Evolutionary conservation across 2,888 invertebrate species (phyloP), one percentile per base, ranked within the genome.

Genomic region (Yponomeuta sedellus): DNA sequence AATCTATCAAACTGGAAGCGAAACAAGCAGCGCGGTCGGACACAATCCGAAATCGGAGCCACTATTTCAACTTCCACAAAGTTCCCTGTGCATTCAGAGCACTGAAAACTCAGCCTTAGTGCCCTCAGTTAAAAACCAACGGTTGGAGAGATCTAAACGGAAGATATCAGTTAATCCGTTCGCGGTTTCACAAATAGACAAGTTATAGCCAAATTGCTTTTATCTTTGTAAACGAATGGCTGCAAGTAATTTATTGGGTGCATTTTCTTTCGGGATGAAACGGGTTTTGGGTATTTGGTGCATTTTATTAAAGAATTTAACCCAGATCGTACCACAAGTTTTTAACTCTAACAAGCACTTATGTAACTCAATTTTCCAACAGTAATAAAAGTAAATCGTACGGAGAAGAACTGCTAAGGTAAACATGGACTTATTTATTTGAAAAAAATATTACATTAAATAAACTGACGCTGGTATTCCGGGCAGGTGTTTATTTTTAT

Each of bases 1-100:
- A 74, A 78, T 83, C 77, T 74, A 77, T 82, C 81, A 78, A 73
- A 63, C 40, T n/a, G 63, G 22, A 22, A 44, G 44, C 64, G 67
- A 66, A 71, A 68, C 61, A 64, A 25, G 19, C 34, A 1, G 64
- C 56, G 64, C 56, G 64, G 57, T 61, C 61, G 63, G 64, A 64
- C 67, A 67, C 67, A 67, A 66, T 65, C 66, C 64, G 66, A 64
- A 64, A 64, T 63, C 40, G 63, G 61, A 62, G 65, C 39, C 52
- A 64, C 66, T 67, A 67, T 59, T 64, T 67, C 66, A 52, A 68
- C 66, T 58, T 63, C 20, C 5, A 20, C 63, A 19, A 44, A 63
- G 22, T 61, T 59, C 10, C 12, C 4, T 59, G 22, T 59, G 25
- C 59, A 22, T 20, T 22, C 0, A 4, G 22, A 59, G 25, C 59